Evolutionary conservation across 2,797 vertebrate genomes (phyloP), one percentile per base, ranked within the genome.

Genomic region (Cynopterus sphinx): DNA sequence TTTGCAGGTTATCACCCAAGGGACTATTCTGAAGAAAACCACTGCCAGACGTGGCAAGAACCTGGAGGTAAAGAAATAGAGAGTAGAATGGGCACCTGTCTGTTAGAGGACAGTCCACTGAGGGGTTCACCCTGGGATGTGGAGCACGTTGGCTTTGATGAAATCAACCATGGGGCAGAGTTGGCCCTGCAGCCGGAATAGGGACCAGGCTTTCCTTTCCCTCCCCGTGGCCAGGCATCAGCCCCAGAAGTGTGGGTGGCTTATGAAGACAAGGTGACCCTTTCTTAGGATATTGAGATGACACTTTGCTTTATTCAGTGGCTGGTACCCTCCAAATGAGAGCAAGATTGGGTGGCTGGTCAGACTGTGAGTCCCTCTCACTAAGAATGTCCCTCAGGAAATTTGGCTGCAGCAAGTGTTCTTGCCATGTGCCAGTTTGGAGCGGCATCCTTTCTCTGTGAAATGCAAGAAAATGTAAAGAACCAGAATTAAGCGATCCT

Each of bases 11-110:
- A 19, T 19, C 49, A 73, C 7, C 19, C n/a, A 59, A 67, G n/a
- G 11, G 26, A n/a, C 36, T 15, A 24, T 31, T 68, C n/a, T 68
- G n/a, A 9, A 46, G n/a, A 24, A 70, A 77, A 43, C 0, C 5
- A 19, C 22, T n/a, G 10, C 16, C 28, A 46, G 5, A 26, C 24
- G 26, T 49, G 49, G 15, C 26, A 55, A 65, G 55, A 78, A 65
- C 5, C 31, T 0, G 21, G 6, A 1, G 7, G 2, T 61, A 67
- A 33, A 74, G 71, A 79, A 16, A n/a, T 3, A 4, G 0, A 53
- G 33, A 10, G 13, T 9, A 51, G 86, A 19, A 43, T 11, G 51
- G 13, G 3, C 13, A 9, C 3, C 2, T 1, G 0, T 73, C 43
- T 6, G 1, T 3, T n/a, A 33, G 6, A 43, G 31, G 31, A 24